Base-by-base conservation (phyloP, 2,797 vertebrate genomes). In the Apogon hyalosoma region DNA sequence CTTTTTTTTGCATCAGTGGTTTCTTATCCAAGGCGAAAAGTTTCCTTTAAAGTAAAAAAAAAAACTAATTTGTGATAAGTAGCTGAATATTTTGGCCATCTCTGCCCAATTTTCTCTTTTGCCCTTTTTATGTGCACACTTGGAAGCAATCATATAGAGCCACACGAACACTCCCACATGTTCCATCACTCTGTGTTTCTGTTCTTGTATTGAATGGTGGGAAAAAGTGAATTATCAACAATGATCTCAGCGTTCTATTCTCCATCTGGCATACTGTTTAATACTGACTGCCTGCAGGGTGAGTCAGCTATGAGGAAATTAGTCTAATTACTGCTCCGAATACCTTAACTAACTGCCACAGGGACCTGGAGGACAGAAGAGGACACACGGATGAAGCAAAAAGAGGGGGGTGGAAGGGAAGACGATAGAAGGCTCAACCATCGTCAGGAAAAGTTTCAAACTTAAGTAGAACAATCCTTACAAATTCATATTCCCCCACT, bases 171-270 rank as follows among this genome's bases (percentile, higher is more conserved):
- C 62, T 56, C 70, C 73, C 83, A 82, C 80, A 69, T 82, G 79
- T 81, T 87, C 77, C 63, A 71, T 72, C 59, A 52, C 51, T 69
- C 65, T 55, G 24, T 63, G 73, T 81, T 78, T 15, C 56, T 24
- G 66, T 59, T 80, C 43, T 11, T 64, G 69, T 77, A 74, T 79
- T 75, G 72, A 87, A 83, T 51, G 72, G 86, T 91, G 78, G 88
- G 89, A 90, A 90, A 91, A 86, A 77, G 83, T 77, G 84, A 90
- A 90, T 92, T 90, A 92, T 91, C 88, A 89, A 73, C 88, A 84
- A 70, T 91, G 88, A 93, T 91, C 89, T 94, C 91, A 93, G 73
- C 73, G 39, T 66, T 7, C 71, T 60, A 63, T 77, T 86, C 86
- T 89, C 84, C 89, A 89, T 91, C 87, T 92, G 90, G 85, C 79